These are phyloP conservation scores for Empidonax alnorum DNA, from an alignment of 2,113 vertebrate species.

Conservation along the genomic window DNA sequence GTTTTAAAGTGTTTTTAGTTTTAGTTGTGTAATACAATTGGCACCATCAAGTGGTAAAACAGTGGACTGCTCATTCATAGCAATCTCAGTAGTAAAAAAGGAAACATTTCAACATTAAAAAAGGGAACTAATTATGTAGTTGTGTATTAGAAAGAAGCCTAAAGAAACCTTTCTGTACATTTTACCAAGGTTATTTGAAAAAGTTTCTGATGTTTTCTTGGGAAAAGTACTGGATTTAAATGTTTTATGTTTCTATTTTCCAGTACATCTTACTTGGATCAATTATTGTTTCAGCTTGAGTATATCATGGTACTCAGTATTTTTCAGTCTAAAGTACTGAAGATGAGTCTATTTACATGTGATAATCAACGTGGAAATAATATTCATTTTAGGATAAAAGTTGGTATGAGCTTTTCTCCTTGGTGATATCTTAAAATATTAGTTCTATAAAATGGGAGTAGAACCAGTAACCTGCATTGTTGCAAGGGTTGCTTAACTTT, in stretches of 20 bases:
- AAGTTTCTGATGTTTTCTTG: background rate
- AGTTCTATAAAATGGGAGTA: background rate
- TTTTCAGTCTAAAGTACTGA: background rate
- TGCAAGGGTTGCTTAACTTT: background rate
- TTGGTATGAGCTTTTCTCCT: background rate
- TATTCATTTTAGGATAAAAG: background rate
- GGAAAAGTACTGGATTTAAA: background rate
- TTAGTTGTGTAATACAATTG: background rate
- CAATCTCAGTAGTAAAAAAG: background rate
- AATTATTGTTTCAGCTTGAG: background rate
- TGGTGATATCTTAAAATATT: background rate
- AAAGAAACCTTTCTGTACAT: background rate
- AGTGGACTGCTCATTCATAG: background rate
- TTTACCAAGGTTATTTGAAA: background rate
- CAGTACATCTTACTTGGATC: background rate
- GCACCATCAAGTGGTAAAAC: conserved; percentile 64
- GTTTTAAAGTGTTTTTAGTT: background rate
- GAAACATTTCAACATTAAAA: background rate
- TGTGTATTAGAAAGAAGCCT: background rate
- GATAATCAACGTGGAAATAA: background rate
- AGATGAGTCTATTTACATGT: background rate
- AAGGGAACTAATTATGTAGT: background rate
- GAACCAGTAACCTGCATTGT: background rate
- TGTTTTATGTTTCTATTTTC: background rate
- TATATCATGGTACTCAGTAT: background rate